Conservation (phyloP, 2,888 invertebrate species). For the Agonum fuliginosum region DNA sequence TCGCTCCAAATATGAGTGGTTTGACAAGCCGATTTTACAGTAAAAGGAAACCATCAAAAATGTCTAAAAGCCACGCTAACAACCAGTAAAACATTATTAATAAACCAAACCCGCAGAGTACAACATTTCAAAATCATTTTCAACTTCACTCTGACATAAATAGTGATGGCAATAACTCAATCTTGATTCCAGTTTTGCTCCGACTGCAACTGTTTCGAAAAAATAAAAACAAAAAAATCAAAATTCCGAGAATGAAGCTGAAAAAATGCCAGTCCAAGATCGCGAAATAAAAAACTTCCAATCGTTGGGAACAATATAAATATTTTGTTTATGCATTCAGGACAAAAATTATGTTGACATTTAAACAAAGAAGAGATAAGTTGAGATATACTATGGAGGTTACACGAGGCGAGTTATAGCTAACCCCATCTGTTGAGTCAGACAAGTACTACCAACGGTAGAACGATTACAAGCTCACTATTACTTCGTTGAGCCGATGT, state of each 20-base stretch:
- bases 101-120: neutral
- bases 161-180: constrained; percentile 70
- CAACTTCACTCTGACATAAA: constrained; percentile 53
- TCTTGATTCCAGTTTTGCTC: constrained; percentile 71
- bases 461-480: neutral
- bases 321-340: constrained; percentile 74
- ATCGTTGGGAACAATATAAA: constrained; percentile 73
- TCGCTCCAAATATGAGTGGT: constrained; percentile 30
- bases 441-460: constrained; percentile 61
- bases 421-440: constrained; percentile 71
- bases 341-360: constrained; percentile 74
- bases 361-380: constrained; percentile 74
- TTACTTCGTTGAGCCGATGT: constrained; percentile 67
- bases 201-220: constrained; percentile 63
- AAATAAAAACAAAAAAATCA: constrained; percentile 68
- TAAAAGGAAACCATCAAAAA: constrained; percentile 26
- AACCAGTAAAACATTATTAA: constrained; percentile 50
- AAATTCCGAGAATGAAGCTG: constrained; percentile 69
- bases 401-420: constrained; percentile 72
- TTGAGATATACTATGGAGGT: constrained; percentile 71
- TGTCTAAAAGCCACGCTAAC: constrained; percentile 36
- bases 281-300: constrained; percentile 69
- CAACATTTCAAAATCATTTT: constrained; percentile 57
- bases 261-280: constrained; percentile 68
- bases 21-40: constrained; percentile 46